Conservation (phyloP, 2,888 invertebrate genomes). For the Hydropsyche betteni region DNA sequence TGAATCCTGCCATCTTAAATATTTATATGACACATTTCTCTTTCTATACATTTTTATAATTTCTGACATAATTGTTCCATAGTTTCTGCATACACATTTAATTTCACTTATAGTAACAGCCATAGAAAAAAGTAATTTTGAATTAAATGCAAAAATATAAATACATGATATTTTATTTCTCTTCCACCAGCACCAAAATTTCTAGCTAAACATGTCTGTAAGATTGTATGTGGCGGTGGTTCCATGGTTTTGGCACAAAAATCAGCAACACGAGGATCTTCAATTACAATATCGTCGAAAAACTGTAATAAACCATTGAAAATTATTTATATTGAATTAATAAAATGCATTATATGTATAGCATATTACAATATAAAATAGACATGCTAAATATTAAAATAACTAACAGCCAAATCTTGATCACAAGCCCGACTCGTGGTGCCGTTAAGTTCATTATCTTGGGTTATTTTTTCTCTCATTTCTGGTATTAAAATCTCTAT, state of each 20-base stretch:
- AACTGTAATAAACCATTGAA: conserved; percentile 63
- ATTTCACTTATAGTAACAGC: too few relatives aligned
- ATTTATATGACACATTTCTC: too few relatives aligned
- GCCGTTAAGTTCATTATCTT: conserved; percentile 65
- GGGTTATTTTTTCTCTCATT: conserved; percentile 82
- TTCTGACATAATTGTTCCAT: too few relatives aligned
- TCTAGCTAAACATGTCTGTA: conserved; percentile 89
- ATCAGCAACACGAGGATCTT: conserved; percentile 93
- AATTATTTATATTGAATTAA: not conserved
- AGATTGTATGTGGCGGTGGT: conserved; percentile 92
- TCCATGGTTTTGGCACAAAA: conserved; percentile 97
- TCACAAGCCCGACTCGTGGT: conserved; percentile 54
- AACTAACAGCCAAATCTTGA: conserved; percentile 58
- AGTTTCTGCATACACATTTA: too few relatives aligned
- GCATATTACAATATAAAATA: not conserved
- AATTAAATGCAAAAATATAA: not conserved
- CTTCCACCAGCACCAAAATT: conserved; percentile 93
- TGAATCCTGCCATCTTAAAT: too few relatives aligned
- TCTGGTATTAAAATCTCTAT: conserved; percentile 92
- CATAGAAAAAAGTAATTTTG: too few relatives aligned
- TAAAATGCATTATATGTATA: too few relatives aligned
- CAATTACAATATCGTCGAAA: conserved; percentile 92
- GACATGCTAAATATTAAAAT: not conserved
- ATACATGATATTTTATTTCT: conserved; percentile 84
- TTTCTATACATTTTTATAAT: too few relatives aligned